Conservation (phyloP, 2,888 invertebrate genomes). For the Colletes collaris region DNA sequence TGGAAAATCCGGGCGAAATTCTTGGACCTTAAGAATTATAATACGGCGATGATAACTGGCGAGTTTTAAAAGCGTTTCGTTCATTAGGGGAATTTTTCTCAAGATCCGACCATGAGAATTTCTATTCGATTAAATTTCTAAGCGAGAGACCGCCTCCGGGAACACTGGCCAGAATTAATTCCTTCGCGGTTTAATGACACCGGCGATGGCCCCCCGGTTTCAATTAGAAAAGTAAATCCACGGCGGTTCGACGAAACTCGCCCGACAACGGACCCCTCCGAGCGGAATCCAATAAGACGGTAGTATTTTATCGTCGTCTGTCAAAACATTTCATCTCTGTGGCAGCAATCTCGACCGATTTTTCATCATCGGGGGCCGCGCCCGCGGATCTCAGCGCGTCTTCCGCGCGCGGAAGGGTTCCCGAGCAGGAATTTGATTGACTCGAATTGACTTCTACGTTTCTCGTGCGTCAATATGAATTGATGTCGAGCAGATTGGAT, state of each 20-base stretch:
- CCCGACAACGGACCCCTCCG: background rate
- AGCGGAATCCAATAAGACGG: slow-evolving; percentile 40
- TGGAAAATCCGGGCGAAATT: no score
- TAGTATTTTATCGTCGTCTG: slow-evolving; percentile 39
- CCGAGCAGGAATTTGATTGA: slow-evolving; percentile 66
- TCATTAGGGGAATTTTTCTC: no score
- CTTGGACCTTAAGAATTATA: no score
- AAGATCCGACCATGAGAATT: background rate
- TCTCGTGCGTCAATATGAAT: slow-evolving; percentile 72
- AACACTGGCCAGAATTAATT: no score
- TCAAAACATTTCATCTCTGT: slow-evolving; percentile 49
- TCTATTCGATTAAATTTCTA: background rate
- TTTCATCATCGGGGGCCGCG: slow-evolving; percentile 55
- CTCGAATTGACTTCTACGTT: slow-evolving; percentile 74
- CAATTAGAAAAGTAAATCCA: slow-evolving; percentile 1
- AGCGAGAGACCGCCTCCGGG: no score
- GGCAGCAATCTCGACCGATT: slow-evolving; percentile 39
- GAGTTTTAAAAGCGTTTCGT: no score
- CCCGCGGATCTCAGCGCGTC: slow-evolving; percentile 57
- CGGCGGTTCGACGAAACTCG: slow-evolving; percentile 9
- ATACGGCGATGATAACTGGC: no score
- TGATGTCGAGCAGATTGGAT: slow-evolving; percentile 78
- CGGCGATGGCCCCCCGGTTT: background rate
- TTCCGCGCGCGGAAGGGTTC: slow-evolving; percentile 40
- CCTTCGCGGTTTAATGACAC: no score